Percentiles rank a stretch among this genome's conserved stretches.
Conservation (phyloP, 2,113 vertebrate species). For the Tachysurus fulvidraco region DNA sequence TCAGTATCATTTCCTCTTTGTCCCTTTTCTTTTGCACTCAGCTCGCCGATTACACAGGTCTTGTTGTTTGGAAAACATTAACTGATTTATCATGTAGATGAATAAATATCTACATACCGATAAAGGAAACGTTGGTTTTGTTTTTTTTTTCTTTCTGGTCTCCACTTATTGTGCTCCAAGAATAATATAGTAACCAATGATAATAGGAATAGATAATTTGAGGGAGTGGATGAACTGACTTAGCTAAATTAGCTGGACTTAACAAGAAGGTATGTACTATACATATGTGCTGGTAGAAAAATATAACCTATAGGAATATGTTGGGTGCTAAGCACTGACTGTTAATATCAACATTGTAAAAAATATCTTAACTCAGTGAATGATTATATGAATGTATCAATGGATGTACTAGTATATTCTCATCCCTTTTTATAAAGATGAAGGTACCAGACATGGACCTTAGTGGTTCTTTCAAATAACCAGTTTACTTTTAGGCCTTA, state of each 20-base stretch:
- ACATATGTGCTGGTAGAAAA: not conserved
- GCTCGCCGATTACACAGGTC: not conserved
- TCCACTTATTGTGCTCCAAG: not conserved
- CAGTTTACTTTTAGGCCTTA: not conserved
- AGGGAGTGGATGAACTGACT: not conserved
- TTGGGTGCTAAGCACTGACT: not conserved
- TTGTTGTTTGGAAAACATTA: not conserved
- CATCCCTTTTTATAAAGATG: not conserved
- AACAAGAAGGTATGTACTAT: not conserved
- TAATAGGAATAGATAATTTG: too few relatives aligned
- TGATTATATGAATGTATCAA: not conserved
- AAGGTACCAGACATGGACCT: not conserved
- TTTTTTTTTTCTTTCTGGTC: not conserved
- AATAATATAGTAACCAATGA: too few relatives aligned
- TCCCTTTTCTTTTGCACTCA: not conserved
- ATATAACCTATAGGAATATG: not conserved
- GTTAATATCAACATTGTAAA: not conserved
- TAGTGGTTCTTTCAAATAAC: not conserved
- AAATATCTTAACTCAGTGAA: not conserved
- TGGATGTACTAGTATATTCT: not conserved
- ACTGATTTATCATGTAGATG: too few relatives aligned
- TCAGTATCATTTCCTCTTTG: not conserved
- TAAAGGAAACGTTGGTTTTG: too few relatives aligned
- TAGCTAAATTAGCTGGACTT: not conserved
- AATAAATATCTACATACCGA: not conserved